Conservation (phyloP, 2,888 invertebrate species). For the Dendrolimus houi region DNA sequence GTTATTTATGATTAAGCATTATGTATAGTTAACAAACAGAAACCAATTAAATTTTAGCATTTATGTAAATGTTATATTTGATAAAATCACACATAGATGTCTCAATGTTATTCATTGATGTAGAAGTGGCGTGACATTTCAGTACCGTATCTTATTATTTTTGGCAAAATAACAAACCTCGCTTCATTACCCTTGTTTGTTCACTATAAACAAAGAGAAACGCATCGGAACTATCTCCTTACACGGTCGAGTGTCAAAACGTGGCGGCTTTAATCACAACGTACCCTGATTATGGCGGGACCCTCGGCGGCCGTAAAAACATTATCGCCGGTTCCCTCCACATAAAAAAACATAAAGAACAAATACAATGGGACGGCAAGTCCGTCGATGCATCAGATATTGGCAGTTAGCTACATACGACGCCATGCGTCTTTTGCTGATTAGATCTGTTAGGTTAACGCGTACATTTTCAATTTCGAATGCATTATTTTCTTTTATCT, state of each 20-base stretch:
- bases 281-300: constrained; percentile 68
- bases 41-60: too few species aligned
- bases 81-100: too few species aligned
- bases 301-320: constrained; percentile 70
- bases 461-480: neutral
- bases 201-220: neutral
- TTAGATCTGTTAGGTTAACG: constrained; percentile 37
- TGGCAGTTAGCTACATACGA: constrained; percentile 67
- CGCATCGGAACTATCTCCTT: neutral
- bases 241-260: constrained; percentile 16
- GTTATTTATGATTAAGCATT: too few species aligned
- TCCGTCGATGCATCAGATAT: constrained; percentile 66
- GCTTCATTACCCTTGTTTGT: neutral
- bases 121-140: too few species aligned
- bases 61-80: too few species aligned
- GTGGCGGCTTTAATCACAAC: constrained; percentile 65
- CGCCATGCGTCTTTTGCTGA: constrained; percentile 55
- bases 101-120: too few species aligned
- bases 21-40: too few species aligned
- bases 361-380: constrained; percentile 62
- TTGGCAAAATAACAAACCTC: neutral
- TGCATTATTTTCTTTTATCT: neutral
- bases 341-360: constrained; percentile 73
- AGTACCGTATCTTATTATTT: neutral
- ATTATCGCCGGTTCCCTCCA: constrained; percentile 69